phyloP scores from a whole-genome alignment of 2,888 invertebrate genomes.

The Ormyrus labotus region DNA sequence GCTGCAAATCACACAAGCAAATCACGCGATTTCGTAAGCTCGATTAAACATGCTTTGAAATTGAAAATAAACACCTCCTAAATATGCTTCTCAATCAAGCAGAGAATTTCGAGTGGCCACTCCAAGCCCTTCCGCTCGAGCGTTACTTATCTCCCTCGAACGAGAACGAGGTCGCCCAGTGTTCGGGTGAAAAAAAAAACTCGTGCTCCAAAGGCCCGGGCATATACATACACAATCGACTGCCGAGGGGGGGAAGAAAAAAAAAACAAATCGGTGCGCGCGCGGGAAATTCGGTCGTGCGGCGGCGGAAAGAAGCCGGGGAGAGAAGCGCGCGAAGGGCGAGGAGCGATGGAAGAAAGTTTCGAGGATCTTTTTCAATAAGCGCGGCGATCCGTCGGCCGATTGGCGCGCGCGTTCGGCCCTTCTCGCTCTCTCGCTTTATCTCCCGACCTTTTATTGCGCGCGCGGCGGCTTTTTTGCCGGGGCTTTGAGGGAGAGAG shows the following conservation, averaged over 20 bases:
- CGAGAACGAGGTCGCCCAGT: too few species aligned
- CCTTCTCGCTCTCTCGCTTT: slow-evolving; percentile 31
- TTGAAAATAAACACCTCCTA: slow-evolving; percentile 32
- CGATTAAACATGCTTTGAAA: too few species aligned
- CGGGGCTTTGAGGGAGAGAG: slow-evolving; percentile 56
- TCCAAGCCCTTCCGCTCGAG: neutral
- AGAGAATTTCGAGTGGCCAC: slow-evolving; percentile 16
- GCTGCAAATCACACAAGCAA: too few species aligned
- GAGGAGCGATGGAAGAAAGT: slow-evolving; percentile 55
- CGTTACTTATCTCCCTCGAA: too few species aligned
- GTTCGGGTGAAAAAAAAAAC: neutral
- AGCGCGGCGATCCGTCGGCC: neutral
- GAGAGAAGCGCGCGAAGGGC: too few species aligned
- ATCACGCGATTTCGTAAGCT: too few species aligned
- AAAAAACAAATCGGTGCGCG: slow-evolving; percentile 14
- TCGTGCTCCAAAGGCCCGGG: slow-evolving; percentile 36
- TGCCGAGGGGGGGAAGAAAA: neutral
- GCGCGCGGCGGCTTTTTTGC: too few species aligned
- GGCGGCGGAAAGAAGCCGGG: neutral
- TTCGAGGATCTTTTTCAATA: slow-evolving; percentile 31
- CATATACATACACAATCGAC: neutral
- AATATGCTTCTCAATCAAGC: slow-evolving; percentile 43
- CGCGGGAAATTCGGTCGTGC: neutral
- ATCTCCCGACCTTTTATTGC: slow-evolving; percentile 16
- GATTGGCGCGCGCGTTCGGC: slow-evolving; percentile 32